These are phyloP conservation scores for Pipistrellus nathusii DNA, from an alignment of 2,797 vertebrate species.

Conservation along the genomic window DNA sequence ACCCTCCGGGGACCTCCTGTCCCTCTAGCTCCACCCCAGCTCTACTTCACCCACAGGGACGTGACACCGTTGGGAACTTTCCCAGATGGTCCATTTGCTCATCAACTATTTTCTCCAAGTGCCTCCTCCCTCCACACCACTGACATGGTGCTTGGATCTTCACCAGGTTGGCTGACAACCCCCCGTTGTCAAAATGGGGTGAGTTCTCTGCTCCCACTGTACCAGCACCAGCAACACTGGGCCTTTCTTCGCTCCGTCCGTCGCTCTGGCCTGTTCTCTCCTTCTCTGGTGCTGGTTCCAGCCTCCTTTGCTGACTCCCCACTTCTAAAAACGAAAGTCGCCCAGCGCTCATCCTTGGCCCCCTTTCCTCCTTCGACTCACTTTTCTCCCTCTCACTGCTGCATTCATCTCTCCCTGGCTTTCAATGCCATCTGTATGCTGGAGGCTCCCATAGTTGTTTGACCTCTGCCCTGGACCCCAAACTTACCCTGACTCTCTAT, in stretches of 20 bases:
- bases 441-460: background rate
- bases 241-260: background rate
- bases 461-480: background rate
- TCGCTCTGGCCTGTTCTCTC: background rate
- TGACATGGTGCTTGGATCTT: background rate
- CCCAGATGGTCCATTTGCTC: background rate
- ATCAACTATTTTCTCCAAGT: background rate
- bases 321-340: background rate
- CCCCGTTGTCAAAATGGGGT: accelerated
- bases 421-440: background rate
- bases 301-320: background rate
- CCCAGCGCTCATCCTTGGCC: background rate
- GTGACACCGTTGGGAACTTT: background rate
- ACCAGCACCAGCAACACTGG: background rate
- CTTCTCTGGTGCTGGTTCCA: background rate
- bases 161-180: background rate
- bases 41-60: background rate
- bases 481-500: background rate
- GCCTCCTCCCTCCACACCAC: background rate
- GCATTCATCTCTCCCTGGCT: background rate
- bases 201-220: background rate
- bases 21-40: background rate
- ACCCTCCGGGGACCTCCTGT: background rate
- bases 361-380: background rate
- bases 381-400: background rate